A percentile compares a stretch with the other conserved stretches of the same genome.
phyloP scores from a whole-genome alignment of 2,113 vertebrate genomes.

The Strix aluco region DNA sequence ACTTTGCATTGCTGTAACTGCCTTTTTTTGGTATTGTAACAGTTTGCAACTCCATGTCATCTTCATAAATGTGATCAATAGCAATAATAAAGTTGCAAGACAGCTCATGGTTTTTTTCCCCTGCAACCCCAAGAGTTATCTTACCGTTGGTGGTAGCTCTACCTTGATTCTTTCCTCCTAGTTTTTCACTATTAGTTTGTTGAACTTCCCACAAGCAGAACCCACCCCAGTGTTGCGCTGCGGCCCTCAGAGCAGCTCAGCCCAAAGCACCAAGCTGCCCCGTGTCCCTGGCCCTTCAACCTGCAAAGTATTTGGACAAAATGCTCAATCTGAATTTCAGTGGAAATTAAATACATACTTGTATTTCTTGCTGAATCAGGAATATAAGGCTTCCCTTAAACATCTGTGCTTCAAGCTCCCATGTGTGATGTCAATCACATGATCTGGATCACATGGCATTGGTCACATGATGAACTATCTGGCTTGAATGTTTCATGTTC shows the following conservation, averaged over 20 bases:
- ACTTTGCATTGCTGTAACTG: constrained; percentile 53
- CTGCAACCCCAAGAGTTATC: neutral
- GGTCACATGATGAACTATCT: no score
- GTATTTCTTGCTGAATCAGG: neutral
- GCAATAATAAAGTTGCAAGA: constrained; percentile 35
- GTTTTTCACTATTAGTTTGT: neutral
- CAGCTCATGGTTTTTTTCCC: neutral
- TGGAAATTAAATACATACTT: rapidly evolving
- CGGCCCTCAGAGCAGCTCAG: neutral
- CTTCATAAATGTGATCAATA: constrained; percentile 62
- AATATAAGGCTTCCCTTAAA: neutral
- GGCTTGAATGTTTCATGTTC: no score
- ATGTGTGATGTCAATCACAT: rapidly evolving
- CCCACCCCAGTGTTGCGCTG: no score
- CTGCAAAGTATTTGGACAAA: rapidly evolving
- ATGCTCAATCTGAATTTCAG: rapidly evolving
- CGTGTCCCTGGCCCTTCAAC: neutral
- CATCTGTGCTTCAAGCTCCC: neutral
- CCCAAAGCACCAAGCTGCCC: neutral
- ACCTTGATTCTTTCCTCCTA: rapidly evolving
- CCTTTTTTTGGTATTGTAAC: constrained; percentile 38
- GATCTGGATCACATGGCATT: no score
- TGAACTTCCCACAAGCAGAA: neutral
- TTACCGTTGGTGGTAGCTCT: neutral
- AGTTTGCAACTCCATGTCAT: constrained; percentile 33